Evolutionary conservation across 2,888 invertebrate genomes (phyloP), one percentile per base, ranked within the genome.

Genomic region (Embidobia sp.): DNA sequence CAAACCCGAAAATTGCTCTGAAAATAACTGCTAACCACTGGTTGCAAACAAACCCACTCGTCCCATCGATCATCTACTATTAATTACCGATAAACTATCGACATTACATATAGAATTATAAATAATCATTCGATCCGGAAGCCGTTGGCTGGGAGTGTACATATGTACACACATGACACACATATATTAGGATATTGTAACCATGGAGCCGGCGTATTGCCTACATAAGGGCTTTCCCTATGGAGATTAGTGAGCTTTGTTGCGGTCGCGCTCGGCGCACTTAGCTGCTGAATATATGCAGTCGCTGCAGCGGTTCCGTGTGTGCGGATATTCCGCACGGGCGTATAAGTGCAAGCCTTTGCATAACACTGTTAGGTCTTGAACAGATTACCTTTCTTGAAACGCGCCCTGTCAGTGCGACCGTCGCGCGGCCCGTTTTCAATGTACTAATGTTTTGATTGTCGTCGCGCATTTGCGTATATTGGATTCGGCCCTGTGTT

Each of bases 171-270:
- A 46, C 7, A 59, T 31, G 16, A 15, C 8, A 26, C n/a, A 26
- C 46, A 48, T 63, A 63, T 27, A 46, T 35, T 27, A 63, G 13
- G 37, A 37, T 37, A 13, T 15, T 15, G 15, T 37, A 37, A 3
- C 37, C 29, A 22, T 6, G 22, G 10, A 33, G 33, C 33, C 8
- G n/a, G 10, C 37, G 13, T 35, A 57, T 64, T 49, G 63, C 73
- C 66, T 59, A 22, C 57, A 51, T 40, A 57, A 73, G 66, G 66
- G 57, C 57, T 73, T 73, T 73, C 66, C 66, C 73, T 73, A 44
- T 51, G 73, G 73, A 73, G 73, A 73, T 73, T 73, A 57, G 73
- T 44, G 57, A 59, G 57, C 64, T 66, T 73, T 66, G 64, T 64
- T 73, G 64, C 66, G 49, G 67, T 57, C 57, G 46, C 67, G 66